These are phyloP conservation scores for Paratilapia polleni DNA, from an alignment of 2,113 vertebrate species.

Conservation along the genomic window DNA sequence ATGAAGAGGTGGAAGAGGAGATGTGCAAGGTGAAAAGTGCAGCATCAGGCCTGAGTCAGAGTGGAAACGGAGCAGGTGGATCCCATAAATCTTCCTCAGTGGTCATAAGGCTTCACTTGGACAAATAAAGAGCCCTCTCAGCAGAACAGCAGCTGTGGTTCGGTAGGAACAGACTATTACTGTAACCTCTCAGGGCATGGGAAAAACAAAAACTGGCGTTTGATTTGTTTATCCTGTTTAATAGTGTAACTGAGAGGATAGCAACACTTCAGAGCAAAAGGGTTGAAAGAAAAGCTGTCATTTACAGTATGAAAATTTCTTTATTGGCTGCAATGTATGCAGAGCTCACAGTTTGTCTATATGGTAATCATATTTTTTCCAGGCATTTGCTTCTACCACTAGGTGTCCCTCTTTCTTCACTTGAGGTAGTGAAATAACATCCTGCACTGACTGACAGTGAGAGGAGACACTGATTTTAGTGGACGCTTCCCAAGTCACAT, in stretches of 20 bases:
- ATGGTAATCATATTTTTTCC: not conserved
- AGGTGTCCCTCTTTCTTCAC: conserved; percentile 52
- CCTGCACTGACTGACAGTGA: not conserved
- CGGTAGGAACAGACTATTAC: conserved; percentile 25
- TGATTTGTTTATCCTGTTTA: not conserved
- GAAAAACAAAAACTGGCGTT: not conserved
- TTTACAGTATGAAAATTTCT: not conserved
- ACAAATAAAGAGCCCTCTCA: conserved; percentile 47
- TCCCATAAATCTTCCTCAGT: conserved; percentile 33
- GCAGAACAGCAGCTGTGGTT: conserved; percentile 59
- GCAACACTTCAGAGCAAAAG: not conserved
- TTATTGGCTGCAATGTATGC: not conserved
- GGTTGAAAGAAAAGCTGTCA: not conserved
- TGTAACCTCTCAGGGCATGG: conserved; percentile 14
- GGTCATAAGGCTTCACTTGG: conserved; percentile 42
- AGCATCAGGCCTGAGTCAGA: not conserved
- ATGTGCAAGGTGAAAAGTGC: conserved; percentile 1
- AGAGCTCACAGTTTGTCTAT: not conserved
- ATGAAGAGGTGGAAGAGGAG: fast-evolving
- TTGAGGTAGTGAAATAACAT: not conserved
- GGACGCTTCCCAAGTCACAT: conserved; percentile 40
- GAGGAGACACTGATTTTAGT: not conserved
- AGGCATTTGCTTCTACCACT: conserved; percentile 36
- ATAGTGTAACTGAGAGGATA: not conserved
- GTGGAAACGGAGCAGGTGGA: conserved; percentile 44